Evolutionary conservation across 2,113 vertebrate genomes (phyloP).

Genomic region (Hoplias malabaricus): DNA sequence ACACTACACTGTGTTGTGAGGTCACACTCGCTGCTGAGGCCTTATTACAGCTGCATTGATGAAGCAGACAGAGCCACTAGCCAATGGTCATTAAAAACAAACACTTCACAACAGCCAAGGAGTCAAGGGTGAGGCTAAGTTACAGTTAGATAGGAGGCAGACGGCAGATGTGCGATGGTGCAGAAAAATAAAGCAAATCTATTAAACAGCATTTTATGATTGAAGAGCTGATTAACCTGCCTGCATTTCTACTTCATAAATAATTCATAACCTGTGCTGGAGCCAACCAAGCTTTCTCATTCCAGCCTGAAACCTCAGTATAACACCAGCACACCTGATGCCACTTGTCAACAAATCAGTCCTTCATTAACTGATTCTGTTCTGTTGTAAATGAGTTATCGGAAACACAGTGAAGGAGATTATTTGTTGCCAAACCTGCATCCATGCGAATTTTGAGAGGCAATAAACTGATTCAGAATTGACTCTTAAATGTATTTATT

Average conservation of each 20-base stretch:
- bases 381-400: neutral
- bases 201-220: neutral
- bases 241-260: neutral
- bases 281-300: neutral
- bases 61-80: neutral
- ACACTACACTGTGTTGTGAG: slow-evolving; percentile 2
- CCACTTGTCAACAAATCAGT: slow-evolving; percentile 12
- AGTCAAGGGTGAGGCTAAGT: neutral
- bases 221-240: neutral
- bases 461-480: neutral
- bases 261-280: slow-evolving; percentile 4
- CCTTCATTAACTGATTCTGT: slow-evolving; percentile 15
- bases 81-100: slow-evolving; percentile 12
- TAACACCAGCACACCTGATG: slow-evolving; percentile 33
- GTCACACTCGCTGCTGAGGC: slow-evolving; percentile 4
- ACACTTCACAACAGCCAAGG: neutral
- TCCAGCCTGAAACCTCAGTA: slow-evolving; percentile 19
- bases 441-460: neutral
- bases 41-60: slow-evolving; percentile 30
- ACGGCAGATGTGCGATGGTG: neutral
- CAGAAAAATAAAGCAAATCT: neutral
- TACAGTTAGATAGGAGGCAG: neutral
- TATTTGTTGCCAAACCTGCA: slow-evolving; percentile 2
- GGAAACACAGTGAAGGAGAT: neutral
- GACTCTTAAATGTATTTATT: neutral